Evolutionary conservation across 2,113 vertebrate species (phyloP).

Genomic region (Cavia porcellus): DNA sequence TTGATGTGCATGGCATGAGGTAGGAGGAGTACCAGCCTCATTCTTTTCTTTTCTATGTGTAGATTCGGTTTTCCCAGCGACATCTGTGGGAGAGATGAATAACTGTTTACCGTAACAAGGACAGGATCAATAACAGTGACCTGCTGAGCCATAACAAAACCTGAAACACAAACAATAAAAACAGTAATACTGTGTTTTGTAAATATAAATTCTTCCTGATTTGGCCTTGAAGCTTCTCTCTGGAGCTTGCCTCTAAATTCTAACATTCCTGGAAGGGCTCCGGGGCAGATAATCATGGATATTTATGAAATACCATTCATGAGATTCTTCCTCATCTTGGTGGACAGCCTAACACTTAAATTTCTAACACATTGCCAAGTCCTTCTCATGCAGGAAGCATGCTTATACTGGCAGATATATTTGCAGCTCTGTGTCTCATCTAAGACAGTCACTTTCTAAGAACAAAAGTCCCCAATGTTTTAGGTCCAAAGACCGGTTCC

Average conservation of each 20-base stretch:
- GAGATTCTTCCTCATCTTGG: not conserved
- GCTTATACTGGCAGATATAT: not conserved
- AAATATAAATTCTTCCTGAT: not conserved
- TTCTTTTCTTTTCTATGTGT: constrained; percentile 11
- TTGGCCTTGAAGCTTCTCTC: not conserved
- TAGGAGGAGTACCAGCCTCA: not conserved
- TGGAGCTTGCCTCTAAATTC: not conserved
- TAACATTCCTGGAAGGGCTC: not conserved
- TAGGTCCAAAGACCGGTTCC: not conserved
- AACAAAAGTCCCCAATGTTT: not conserved
- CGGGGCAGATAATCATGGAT: not conserved
- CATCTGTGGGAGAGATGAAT: not conserved
- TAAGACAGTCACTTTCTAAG: not conserved
- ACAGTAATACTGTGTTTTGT: not conserved
- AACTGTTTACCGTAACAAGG: not conserved
- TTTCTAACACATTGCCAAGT: not conserved
- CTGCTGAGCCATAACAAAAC: not conserved
- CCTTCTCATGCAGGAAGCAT: not conserved
- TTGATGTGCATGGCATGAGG: not conserved
- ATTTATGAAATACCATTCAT: not conserved
- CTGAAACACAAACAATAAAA: not conserved
- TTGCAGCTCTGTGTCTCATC: not conserved
- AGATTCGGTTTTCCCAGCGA: not conserved
- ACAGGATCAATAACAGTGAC: not conserved
- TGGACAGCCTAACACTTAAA: too few species aligned